Evolutionary conservation across 2,797 vertebrate genomes (phyloP).

Genomic region (Paramormyrops hopkinsi): DNA sequence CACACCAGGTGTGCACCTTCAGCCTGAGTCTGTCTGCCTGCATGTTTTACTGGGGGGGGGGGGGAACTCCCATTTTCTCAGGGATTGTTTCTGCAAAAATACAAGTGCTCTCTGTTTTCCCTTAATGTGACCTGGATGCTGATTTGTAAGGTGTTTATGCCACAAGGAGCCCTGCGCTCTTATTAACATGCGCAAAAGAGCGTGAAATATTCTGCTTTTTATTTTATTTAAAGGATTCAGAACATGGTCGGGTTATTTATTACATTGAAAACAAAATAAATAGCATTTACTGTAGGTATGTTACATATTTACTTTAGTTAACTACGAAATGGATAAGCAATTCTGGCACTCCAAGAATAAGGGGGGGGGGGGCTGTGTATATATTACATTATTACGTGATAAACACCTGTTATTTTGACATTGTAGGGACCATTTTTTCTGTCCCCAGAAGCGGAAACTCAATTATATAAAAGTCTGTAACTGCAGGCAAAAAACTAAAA

Average conservation of each 20-base stretch:
- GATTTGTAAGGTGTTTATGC: neutral
- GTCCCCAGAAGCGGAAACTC: neutral
- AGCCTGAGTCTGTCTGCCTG: neutral
- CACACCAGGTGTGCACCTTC: constrained; percentile 72
- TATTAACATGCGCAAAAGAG: neutral
- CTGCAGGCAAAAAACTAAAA: neutral
- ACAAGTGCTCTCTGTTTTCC: neutral
- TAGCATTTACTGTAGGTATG: neutral
- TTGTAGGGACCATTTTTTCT: neutral
- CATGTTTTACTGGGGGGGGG: no score
- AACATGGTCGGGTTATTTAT: neutral
- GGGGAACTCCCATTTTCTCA: neutral
- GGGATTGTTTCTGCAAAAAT: neutral
- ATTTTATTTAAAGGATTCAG: neutral
- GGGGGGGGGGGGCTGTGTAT: neutral
- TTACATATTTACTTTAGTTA: neutral
- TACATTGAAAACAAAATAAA: neutral
- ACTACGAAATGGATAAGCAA: neutral
- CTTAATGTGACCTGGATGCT: neutral
- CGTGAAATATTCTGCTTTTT: neutral
- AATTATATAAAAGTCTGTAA: neutral
- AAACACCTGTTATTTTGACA: neutral
- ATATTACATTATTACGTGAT: neutral
- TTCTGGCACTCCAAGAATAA: neutral
- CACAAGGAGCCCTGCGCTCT: neutral